phyloP scores from a whole-genome alignment of 2,797 vertebrate genomes.

The Muscicapa comitata region DNA sequence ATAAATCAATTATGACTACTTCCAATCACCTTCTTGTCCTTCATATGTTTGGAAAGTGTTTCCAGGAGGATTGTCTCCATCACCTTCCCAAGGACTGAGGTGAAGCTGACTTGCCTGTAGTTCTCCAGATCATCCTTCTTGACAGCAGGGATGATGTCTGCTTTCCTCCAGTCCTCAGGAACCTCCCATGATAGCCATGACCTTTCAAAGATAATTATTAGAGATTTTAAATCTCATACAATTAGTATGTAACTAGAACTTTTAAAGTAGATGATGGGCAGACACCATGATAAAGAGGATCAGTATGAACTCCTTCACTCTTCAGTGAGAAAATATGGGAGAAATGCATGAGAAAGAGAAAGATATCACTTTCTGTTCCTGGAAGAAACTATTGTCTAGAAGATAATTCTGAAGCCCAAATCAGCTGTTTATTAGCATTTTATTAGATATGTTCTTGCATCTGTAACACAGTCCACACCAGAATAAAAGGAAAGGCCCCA shows the following conservation, averaged over 20 bases:
- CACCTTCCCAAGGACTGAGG: background rate
- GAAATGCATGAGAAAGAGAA: background rate
- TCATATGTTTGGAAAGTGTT: background rate
- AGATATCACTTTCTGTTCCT: background rate
- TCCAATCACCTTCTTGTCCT: background rate
- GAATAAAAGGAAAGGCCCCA: background rate
- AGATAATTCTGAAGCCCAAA: background rate
- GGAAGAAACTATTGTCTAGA: background rate
- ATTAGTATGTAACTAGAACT: background rate
- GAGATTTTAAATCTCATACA: background rate
- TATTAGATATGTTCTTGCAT: background rate
- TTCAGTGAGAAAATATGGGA: background rate
- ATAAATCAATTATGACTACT: background rate
- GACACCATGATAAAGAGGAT: background rate
- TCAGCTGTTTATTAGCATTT: background rate
- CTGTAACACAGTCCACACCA: background rate
- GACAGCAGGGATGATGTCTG: background rate
- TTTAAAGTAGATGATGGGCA: background rate
- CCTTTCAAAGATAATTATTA: slow-evolving; percentile 28
- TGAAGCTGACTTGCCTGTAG: background rate
- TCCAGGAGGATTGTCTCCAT: background rate
- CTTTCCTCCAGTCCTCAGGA: background rate
- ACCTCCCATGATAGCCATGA: background rate
- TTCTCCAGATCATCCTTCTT: background rate
- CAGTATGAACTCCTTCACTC: background rate